Base-by-base conservation (phyloP, 1,140 invertebrate species). In the Drosophila elegans region DNA sequence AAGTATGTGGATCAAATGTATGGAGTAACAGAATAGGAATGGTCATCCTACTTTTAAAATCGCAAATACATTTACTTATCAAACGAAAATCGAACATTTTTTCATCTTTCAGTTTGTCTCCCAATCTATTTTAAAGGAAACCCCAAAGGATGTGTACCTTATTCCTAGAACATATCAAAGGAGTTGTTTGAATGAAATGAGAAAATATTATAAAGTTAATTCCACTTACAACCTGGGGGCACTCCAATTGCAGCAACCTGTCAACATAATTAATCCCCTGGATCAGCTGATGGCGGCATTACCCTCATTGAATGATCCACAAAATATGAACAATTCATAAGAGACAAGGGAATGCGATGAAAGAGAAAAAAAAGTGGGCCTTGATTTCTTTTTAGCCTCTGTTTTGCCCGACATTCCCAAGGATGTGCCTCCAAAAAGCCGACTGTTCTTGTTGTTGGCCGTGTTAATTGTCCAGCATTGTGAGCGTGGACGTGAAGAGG, bases 251-350 rank as follows among this genome's bases (percentile, higher is more conserved):
- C 68, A 55, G 60, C 68, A 86, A 89, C 83, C 84, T 88, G 83
- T 88, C 83, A 89, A 83, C 83, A 77, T 89, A 89, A 88, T 88
- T 83, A 88, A 88, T 83, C 67, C 84, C 55, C 39, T 12, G 41
- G 67, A 89, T 88, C 83, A 88, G 83, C 83, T 88, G 84, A 88
- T 81, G 45, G 29, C 42, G 48, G 57, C 36, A 77, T 53, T 84
- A 82, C 69, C 78, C 57, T 54, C 39, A 52, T 46, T 49, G 67
- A 85, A 74, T 74, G 75, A 53, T 54, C 59, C 54, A 78, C 55
- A 69, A 42, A 88, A 79, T 88, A 88, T 88, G 83, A 83, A 83
- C 73, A 79, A 88, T 79, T 84, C 80, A 82, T 84, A 86, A 74
- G 48, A 44, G 54, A 29, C 3, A 4, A 29, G 42, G 13, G 62